phyloP scores from a whole-genome alignment of 2,888 invertebrate genomes.

The Girardia tigrina region DNA sequence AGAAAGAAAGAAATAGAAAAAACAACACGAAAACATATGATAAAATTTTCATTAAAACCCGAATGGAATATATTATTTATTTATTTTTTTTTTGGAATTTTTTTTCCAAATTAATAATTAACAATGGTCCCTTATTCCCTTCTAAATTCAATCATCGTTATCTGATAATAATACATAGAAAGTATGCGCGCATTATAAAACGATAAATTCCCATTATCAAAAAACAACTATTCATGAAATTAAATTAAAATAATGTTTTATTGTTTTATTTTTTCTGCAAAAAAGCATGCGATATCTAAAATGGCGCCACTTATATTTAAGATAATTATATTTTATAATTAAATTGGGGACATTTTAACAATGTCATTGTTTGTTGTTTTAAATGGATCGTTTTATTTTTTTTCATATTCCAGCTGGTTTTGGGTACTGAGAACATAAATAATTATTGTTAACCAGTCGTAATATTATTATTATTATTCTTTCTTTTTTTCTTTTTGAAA shows the following conservation, averaged over 20 bases:
- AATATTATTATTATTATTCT: not conserved
- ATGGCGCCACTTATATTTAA: not conserved
- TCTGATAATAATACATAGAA: not conserved
- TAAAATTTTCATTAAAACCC: no score
- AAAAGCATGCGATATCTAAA: not conserved
- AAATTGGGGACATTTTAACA: not conserved
- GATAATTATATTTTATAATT: not conserved
- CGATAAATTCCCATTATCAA: not conserved
- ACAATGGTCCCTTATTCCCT: not conserved
- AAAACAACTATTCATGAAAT: not conserved
- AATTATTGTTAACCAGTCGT: not conserved
- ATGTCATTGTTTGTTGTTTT: not conserved
- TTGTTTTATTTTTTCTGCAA: not conserved
- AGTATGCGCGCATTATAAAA: not conserved
- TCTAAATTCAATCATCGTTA: not conserved
- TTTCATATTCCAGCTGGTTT: not conserved
- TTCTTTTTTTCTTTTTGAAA: no score
- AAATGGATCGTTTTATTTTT: not conserved
- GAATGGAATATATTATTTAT: no score
- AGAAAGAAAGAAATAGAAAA: no score
- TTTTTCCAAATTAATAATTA: no score
- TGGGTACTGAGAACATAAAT: not conserved
- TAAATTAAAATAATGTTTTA: not conserved
- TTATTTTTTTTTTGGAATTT: no score
- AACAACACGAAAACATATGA: no score